These are phyloP conservation scores for Notarius lentiginosus DNA, from an alignment of 2,113 vertebrate species.

Conservation along the genomic window DNA sequence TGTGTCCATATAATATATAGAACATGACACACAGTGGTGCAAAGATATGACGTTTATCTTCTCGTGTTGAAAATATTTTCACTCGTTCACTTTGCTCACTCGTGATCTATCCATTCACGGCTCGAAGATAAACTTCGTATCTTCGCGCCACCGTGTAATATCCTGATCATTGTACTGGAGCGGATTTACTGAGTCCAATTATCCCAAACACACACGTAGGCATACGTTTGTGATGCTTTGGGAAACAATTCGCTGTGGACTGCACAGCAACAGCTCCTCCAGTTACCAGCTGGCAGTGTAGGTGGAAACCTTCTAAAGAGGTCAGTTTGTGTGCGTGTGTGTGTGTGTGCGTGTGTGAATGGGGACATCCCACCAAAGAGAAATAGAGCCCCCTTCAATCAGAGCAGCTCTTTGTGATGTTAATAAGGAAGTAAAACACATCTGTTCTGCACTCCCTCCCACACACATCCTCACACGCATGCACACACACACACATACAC, in stretches of 20 bases:
- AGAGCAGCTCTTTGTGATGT: slow-evolving; percentile 87
- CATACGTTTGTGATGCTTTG: neutral
- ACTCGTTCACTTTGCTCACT: too few relatives aligned
- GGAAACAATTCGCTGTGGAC: slow-evolving; percentile 60
- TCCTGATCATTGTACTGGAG: neutral
- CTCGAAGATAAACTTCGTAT: too few relatives aligned
- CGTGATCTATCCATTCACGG: too few relatives aligned
- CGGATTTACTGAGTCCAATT: neutral
- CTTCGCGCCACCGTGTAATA: too few relatives aligned
- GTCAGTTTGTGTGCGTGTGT: slow-evolving; percentile 75
- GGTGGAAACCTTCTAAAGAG: slow-evolving; percentile 75
- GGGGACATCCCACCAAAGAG: slow-evolving; percentile 84
- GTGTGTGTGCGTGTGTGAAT: slow-evolving; percentile 43
- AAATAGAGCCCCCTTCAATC: slow-evolving; percentile 87
- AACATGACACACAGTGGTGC: too few relatives aligned
- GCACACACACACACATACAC: slow-evolving; percentile 46
- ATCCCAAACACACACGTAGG: neutral
- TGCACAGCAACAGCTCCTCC: slow-evolving; percentile 82
- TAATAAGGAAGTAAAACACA: slow-evolving; percentile 93
- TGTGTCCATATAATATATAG: too few relatives aligned
- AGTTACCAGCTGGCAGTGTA: slow-evolving; percentile 86
- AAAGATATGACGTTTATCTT: too few relatives aligned
- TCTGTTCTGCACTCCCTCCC: slow-evolving; percentile 81
- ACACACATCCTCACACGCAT: slow-evolving; percentile 49
- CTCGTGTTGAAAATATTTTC: too few relatives aligned